Conservation (phyloP, 2,113 vertebrate species). For the Paracanthobrama guichenoti region DNA sequence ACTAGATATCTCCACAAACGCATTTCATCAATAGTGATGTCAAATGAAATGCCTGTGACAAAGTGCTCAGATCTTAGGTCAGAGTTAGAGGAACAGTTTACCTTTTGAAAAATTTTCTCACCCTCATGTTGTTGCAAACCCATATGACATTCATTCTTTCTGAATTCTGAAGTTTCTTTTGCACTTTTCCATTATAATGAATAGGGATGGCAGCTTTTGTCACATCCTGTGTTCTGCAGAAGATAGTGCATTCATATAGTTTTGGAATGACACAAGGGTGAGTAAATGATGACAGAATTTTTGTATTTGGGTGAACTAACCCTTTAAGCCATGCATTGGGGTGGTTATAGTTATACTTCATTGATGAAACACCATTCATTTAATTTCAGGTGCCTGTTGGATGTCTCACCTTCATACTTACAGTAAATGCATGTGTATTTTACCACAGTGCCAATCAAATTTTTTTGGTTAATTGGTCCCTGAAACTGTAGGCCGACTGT, state of each 20-base stretch:
- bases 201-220: not conserved
- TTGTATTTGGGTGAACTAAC: not conserved
- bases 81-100: not conserved
- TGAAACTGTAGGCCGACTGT: constrained; percentile 51
- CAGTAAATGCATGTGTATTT: constrained; percentile 54
- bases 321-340: not conserved
- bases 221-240: not conserved
- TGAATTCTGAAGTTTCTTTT: not conserved
- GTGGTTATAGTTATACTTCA: not conserved
- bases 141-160: not conserved
- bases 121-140: not conserved
- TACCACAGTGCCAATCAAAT: constrained; percentile 62
- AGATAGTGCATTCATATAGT: not conserved
- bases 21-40: not conserved
- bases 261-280: not conserved
- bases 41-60: not conserved
- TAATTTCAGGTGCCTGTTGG: not conserved
- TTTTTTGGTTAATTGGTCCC: constrained; percentile 52
- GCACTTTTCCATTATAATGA: not conserved
- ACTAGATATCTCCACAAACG: not conserved
- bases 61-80: not conserved
- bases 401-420: constrained; percentile 7
- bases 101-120: not conserved
- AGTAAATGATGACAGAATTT: not conserved
- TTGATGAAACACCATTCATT: not conserved